Evolutionary conservation across 2,888 invertebrate species (phyloP).

Genomic region (Lepidonotus clava): DNA sequence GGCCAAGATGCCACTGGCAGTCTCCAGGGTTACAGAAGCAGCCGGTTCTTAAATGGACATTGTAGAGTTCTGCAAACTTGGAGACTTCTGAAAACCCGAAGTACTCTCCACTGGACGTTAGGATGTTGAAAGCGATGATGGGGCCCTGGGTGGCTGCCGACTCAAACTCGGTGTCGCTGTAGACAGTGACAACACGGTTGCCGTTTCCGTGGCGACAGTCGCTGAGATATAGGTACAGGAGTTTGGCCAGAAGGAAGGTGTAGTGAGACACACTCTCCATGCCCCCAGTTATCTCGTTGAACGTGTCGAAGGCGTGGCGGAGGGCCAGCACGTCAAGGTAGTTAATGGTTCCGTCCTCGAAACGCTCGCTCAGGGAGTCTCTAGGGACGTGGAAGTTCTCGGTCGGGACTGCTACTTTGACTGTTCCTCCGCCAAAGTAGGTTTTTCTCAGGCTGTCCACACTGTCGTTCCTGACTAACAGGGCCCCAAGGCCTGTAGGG

Average conservation of each 20-base stretch:
- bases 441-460: slow-evolving; percentile 83
- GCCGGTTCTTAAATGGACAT: slow-evolving; percentile 93
- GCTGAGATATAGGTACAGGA: slow-evolving; percentile 85
- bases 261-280: slow-evolving; percentile 83
- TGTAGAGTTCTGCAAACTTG: slow-evolving; percentile 92
- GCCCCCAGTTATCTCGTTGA: slow-evolving; percentile 84
- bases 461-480: slow-evolving; percentile 87
- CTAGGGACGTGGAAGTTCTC: slow-evolving; percentile 88
- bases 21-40: slow-evolving; percentile 98
- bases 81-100: slow-evolving; percentile 95
- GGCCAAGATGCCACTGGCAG: slow-evolving; percentile 89
- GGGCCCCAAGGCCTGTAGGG: slow-evolving; percentile 96
- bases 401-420: slow-evolving; percentile 89
- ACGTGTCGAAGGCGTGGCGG: slow-evolving; percentile 89
- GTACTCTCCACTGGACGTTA: slow-evolving; percentile 87
- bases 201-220: slow-evolving; percentile 88
- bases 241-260: slow-evolving; percentile 86
- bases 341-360: slow-evolving; percentile 96
- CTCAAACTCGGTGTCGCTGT: slow-evolving; percentile 82
- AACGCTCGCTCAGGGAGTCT: slow-evolving; percentile 87
- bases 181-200: slow-evolving; percentile 85
- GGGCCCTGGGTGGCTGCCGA: slow-evolving; percentile 88
- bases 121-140: slow-evolving; percentile 93
- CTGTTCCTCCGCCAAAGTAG: slow-evolving; percentile 97
- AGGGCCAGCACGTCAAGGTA: slow-evolving; percentile 92